These are phyloP conservation scores for Rhogogaster chlorosoma DNA, from an alignment of 2,888 invertebrate genomes.

Conservation along the genomic window DNA sequence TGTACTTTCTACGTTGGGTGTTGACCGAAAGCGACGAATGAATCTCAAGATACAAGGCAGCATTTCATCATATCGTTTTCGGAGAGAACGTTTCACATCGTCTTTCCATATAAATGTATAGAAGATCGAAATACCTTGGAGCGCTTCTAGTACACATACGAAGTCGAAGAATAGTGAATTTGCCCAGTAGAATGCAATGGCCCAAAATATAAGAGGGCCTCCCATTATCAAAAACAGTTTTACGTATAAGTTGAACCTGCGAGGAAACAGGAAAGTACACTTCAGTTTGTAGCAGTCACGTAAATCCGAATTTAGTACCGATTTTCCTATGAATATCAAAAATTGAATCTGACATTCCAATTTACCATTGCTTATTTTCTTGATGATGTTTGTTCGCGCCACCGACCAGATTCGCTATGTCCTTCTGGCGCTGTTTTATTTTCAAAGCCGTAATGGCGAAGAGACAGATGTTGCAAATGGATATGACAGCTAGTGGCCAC, in stretches of 20 bases:
- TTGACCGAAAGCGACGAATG: background rate
- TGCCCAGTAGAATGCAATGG: background rate
- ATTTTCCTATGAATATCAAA: background rate
- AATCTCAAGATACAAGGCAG: background rate
- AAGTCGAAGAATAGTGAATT: background rate
- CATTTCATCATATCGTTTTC: background rate
- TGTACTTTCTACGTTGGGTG: too few species aligned
- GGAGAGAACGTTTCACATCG: background rate
- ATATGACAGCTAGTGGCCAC: background rate
- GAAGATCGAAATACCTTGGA: background rate
- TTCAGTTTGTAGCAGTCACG: background rate
- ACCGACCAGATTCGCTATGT: background rate
- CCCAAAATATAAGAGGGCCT: background rate
- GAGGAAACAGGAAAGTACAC: background rate
- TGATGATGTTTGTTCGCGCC: background rate
- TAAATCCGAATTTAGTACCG: background rate
- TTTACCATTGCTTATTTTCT: background rate
- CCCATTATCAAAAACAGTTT: constrained; percentile 25
- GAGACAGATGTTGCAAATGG: background rate
- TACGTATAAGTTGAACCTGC: background rate
- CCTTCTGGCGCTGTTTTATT: background rate
- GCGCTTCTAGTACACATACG: background rate
- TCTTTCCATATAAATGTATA: constrained; percentile 6
- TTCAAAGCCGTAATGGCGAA: background rate
- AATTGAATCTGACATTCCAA: background rate